A percentile compares a stretch with the other conserved stretches of the same genome.
phyloP scores from a whole-genome alignment of 2,113 vertebrate genomes.

The Heteronetta atricapilla region DNA sequence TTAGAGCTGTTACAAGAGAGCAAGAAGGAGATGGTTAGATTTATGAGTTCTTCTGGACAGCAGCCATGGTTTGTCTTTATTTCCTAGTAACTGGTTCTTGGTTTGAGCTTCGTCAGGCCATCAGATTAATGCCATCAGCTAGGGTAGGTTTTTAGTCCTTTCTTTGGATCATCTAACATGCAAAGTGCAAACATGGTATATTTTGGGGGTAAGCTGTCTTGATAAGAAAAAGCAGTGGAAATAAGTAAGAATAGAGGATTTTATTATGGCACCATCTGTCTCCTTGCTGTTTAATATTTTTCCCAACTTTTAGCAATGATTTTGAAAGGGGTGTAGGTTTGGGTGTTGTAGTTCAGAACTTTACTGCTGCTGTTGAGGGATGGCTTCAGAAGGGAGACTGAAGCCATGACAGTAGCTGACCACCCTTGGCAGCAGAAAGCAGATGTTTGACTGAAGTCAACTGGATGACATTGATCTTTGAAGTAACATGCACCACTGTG shows the following conservation, averaged over 20 bases:
- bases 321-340: neutral
- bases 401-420: neutral
- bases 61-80: slow-evolving; percentile 49
- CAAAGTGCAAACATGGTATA: neutral
- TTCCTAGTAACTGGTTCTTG: slow-evolving; percentile 20
- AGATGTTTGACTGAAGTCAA: neutral
- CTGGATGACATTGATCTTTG: neutral
- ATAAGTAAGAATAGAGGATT: neutral
- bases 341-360: neutral
- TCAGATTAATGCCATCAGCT: neutral
- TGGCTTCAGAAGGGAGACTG: neutral
- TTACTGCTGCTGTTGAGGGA: neutral
- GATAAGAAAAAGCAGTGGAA: neutral
- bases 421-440: neutral
- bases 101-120: neutral
- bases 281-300: neutral
- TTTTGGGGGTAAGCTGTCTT: neutral
- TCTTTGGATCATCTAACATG: neutral
- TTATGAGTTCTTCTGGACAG: slow-evolving; percentile 39
- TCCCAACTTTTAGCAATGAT: neutral
- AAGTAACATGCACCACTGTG: neutral
- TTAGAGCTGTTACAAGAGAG: slow-evolving; percentile 11
- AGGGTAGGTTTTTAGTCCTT: neutral
- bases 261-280: slow-evolving; percentile 25
- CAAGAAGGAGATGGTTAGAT: slow-evolving; percentile 42